A percentile compares a stretch with the other conserved stretches of the same genome.
These are phyloP conservation scores for Glyphotaelius pellucidus DNA, from an alignment of 2,888 invertebrate genomes.

Conservation along the genomic window DNA sequence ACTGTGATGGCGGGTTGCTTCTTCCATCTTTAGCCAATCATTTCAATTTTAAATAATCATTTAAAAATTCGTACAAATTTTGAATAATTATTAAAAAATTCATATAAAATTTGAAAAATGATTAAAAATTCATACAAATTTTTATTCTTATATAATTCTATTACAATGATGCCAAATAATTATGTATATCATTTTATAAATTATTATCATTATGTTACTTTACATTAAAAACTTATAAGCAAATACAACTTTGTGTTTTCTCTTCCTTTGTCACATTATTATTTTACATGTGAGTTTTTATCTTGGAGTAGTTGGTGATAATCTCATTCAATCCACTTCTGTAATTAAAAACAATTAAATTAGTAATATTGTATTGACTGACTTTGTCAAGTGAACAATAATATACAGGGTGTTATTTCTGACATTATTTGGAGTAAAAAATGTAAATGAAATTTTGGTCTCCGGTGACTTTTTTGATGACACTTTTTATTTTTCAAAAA, in stretches of 20 bases:
- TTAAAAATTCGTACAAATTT: too few species aligned
- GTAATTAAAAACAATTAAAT: slow-evolving; percentile 54
- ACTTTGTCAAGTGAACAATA: too few species aligned
- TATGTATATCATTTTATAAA: neutral
- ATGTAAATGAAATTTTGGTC: too few species aligned
- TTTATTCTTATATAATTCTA: neutral
- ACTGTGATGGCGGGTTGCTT: too few species aligned
- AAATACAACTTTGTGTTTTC: neutral
- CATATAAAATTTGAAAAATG: neutral
- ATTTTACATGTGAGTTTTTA: slow-evolving; percentile 27
- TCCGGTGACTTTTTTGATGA: too few species aligned
- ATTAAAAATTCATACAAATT: neutral
- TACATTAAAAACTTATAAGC: neutral
- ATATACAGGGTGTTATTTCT: too few species aligned
- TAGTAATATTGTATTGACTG: slow-evolving; percentile 36
- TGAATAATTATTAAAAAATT: neutral
- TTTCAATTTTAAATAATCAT: too few species aligned
- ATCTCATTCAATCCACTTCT: slow-evolving; percentile 64
- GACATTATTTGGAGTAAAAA: too few species aligned
- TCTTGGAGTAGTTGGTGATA: slow-evolving; percentile 40
- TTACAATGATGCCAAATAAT: neutral
- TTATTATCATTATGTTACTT: neutral
- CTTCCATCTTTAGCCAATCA: too few species aligned
- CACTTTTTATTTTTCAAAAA: too few species aligned
- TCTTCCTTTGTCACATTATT: neutral